phyloP scores from a whole-genome alignment of 2,797 vertebrate species.

The Linurgus olivaceus region DNA sequence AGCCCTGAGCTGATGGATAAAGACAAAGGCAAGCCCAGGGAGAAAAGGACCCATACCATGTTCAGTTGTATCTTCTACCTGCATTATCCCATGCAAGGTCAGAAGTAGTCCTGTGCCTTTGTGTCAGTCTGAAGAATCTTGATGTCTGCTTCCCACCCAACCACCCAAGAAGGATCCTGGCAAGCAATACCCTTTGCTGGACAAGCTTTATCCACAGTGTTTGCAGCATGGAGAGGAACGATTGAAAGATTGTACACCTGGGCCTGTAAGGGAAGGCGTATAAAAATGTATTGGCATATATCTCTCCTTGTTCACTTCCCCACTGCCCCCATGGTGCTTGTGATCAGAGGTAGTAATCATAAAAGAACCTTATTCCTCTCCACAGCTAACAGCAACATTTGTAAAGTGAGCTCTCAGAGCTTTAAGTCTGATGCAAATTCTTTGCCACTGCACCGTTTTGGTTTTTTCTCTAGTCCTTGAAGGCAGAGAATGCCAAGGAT shows the following conservation, averaged over 20 bases:
- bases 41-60: fast-evolving
- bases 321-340: not conserved
- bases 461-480: not conserved
- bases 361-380: not conserved
- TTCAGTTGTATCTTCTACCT: not conserved
- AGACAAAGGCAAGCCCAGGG: not conserved
- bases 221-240: not conserved
- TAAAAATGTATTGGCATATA: not conserved
- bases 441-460: not conserved
- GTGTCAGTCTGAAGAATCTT: not conserved
- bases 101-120: not conserved
- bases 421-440: not conserved
- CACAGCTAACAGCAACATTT: not conserved
- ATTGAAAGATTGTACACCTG: not conserved
- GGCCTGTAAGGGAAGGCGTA: not conserved
- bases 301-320: not conserved
- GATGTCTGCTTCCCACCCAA: not conserved
- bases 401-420: not conserved
- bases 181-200: not conserved
- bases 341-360: not conserved
- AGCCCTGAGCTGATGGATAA: not conserved
- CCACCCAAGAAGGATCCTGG: not conserved
- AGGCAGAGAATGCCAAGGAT: not conserved
- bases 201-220: not conserved
- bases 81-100: not conserved